Percentiles rank a stretch among this genome's conserved stretches.
Evolutionary conservation across 2,888 invertebrate species (phyloP).

Genomic region (Agrilus cyanescens): DNA sequence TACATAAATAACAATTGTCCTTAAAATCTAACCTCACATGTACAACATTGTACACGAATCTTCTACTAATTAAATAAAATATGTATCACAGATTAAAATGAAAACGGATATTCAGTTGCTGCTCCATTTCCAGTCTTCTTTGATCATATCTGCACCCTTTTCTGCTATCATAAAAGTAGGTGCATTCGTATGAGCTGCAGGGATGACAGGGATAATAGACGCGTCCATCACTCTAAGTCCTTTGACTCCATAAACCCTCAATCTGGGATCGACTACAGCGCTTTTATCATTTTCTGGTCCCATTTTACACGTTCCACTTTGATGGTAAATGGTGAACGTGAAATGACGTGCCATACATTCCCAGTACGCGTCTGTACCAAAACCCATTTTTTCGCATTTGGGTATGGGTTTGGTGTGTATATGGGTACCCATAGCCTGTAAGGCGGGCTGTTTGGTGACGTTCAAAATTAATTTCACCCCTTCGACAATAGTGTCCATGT

Average conservation of each 20-base stretch:
- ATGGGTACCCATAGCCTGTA: constrained; percentile 46
- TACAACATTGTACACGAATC: too few relatives aligned
- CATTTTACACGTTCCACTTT: constrained; percentile 57
- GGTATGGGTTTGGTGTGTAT: constrained; percentile 49
- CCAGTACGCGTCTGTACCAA: constrained; percentile 57
- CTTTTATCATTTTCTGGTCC: constrained; percentile 42
- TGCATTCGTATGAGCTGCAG: constrained; percentile 66
- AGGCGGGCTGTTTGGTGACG: constrained; percentile 44
- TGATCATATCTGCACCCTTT: constrained; percentile 61
- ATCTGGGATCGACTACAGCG: constrained; percentile 51
- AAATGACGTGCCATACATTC: constrained; percentile 54
- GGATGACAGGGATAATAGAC: constrained; percentile 67
- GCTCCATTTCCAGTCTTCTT: constrained; percentile 39
- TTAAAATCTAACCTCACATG: too few relatives aligned
- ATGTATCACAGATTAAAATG: too few relatives aligned
- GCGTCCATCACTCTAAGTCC: constrained; percentile 65
- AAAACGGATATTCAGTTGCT: too few relatives aligned
- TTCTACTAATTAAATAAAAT: too few relatives aligned
- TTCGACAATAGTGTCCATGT: constrained; percentile 51
- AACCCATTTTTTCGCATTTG: constrained; percentile 44
- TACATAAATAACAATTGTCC: too few relatives aligned
- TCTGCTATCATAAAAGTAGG: constrained; percentile 74
- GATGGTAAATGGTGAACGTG: constrained; percentile 59
- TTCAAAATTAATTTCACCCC: constrained; percentile 49
- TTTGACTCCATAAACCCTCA: constrained; percentile 53